Base-by-base conservation (phyloP, 1,140 invertebrate species). In the Nixonia krombeini region DNA sequence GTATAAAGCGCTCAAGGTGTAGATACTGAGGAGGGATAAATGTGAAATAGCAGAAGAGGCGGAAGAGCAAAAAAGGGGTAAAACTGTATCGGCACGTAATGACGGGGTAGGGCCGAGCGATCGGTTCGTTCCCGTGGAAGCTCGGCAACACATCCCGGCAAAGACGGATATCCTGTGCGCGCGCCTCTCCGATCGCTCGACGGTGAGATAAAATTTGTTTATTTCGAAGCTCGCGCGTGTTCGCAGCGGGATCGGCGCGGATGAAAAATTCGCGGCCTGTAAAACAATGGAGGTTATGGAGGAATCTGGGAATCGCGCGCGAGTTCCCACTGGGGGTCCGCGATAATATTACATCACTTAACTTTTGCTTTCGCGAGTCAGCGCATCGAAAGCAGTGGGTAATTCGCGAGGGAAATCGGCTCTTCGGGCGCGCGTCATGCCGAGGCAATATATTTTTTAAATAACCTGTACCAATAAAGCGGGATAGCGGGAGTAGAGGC, bases 381-480 rank as follows among this genome's bases (percentile, higher is more conserved):
- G 49, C 41, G 23, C 42, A 55, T 53, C 28, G 42, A 63, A 64
- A 50, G 44, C 51, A 45, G 28, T 56, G 26, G 52, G 51, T 64
- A 55, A 62, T 62, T 70, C 40, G 41, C 25, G 44, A 38, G 35
- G 41, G 26, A 56, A 52, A 71, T 63, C 37, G 46, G 16, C 41
- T 62, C 42, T 33, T 18, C 33, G 47, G 28, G 47, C 55, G 31
- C 47, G 52, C 33, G 59, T 64, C 64, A 42, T 58, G 33, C 55
- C 28, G 62, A 55, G 51, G 65, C 69, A 69, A 73, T 75, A 77
- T 74, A 78, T 78, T 83, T 80, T 81, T 82, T 76, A 72, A 72
- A 69, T 75, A 74, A 77, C 69, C 74, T 76, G 74, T 75, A 79
- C 77, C 75, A 82, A 82, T 83, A 81, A 83, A 80, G 76, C 79